Conservation (phyloP, 2,113 vertebrate genomes). For the Tonatia bakeri region DNA sequence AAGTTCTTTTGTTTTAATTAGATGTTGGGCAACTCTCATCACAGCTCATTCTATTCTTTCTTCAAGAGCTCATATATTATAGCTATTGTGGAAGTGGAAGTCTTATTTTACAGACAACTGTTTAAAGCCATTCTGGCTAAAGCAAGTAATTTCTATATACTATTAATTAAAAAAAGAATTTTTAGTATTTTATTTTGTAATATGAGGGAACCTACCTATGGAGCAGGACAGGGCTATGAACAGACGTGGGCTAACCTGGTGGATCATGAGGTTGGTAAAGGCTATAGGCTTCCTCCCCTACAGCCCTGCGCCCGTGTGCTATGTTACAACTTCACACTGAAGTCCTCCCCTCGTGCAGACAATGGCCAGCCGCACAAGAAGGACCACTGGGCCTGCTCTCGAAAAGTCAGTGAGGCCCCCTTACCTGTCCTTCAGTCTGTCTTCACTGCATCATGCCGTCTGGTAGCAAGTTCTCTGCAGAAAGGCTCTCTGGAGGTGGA, state of each 20-base stretch:
- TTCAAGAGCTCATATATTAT: constrained; percentile 43
- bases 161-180: neutral
- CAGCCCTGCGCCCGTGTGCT: neutral
- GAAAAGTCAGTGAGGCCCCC: neutral
- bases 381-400: neutral
- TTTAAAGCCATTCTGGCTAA: constrained; percentile 45
- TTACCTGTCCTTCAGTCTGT: neutral
- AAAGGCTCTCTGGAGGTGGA: neutral
- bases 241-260: neutral
- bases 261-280: neutral
- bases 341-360: neutral
- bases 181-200: neutral
- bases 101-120: constrained; percentile 36
- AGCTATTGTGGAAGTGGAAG: constrained; percentile 47
- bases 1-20: constrained; percentile 74
- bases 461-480: neutral
- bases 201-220: neutral
- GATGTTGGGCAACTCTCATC: constrained; percentile 24
- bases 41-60: constrained; percentile 56
- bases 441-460: neutral
- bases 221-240: neutral
- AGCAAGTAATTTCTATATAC: neutral
- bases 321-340: neutral
- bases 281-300: neutral
- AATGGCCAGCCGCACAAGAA: neutral